Evolutionary conservation across 2,113 vertebrate species (phyloP).

Genomic region (Nothoprocta pentlandii): DNA sequence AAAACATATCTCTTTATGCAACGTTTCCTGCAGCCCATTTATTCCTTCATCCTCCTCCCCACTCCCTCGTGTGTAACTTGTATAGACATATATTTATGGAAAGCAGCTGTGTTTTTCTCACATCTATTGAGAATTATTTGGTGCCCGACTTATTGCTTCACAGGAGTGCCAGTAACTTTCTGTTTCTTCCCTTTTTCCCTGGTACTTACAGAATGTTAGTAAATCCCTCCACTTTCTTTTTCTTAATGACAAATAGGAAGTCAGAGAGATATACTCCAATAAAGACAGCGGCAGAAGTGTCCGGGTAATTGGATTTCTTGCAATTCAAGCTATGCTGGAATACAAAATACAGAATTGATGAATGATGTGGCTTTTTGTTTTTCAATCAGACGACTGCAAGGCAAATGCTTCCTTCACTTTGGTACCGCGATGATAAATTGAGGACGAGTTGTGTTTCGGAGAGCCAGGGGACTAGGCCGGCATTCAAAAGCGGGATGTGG

Average conservation of each 20-base stretch:
- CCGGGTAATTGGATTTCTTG: background rate
- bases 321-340: background rate
- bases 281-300: background rate
- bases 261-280: background rate
- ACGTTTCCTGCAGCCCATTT: background rate
- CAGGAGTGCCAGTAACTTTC: background rate
- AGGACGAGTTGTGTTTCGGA: background rate
- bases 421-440: background rate
- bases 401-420: background rate
- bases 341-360: background rate
- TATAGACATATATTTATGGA: background rate
- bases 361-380: background rate
- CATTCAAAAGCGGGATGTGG: background rate
- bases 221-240: background rate
- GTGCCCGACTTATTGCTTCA: background rate
- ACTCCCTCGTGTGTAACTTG: background rate
- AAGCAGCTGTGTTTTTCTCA: background rate
- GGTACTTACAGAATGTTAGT: background rate
- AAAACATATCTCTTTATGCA: background rate
- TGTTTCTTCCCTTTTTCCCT: background rate
- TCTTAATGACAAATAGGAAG: background rate
- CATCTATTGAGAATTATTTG: background rate
- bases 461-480: background rate
- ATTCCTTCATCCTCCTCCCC: background rate
- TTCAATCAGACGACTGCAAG: background rate